Evolutionary conservation across 2,797 vertebrate genomes (phyloP), one percentile per base, ranked within the genome.

Genomic region (Toxotes lorentzi): DNA sequence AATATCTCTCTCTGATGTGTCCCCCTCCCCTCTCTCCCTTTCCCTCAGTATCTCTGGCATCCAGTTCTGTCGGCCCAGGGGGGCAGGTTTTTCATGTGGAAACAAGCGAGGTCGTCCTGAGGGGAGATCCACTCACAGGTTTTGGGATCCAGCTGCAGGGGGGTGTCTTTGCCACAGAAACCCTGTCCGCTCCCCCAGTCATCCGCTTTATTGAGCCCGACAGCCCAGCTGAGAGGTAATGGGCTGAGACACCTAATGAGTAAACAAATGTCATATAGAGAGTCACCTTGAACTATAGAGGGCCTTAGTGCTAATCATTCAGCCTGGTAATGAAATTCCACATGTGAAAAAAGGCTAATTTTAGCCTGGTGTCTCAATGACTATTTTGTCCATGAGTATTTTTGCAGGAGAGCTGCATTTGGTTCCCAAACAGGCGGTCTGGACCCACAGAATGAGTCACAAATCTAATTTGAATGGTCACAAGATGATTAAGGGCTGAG

Each of bases 91-190:
- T 98, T 84, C 98, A 99, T 82, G 95, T 97, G 1, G 98, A 99
- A 94, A 97, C 93, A 0, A 97, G 96, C 2, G 97, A 99, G 89
- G 95, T 99, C 61, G 23, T 97, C 88, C 96, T 99, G 83, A 96
- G 96, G 82, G 98, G 98, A 62, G 97, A 99, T 82, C 97, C 97
- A 1, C 96, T 99, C 91, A 97, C 96, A 40, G 98, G 98, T 88
- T 99, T 99, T 5, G 98, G 98, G 91, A 95, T 99, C 77, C 98
- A 99, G 95, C 97, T 99, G 65, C 98, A 99, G 88, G 98, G 98
- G n/a, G 97, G 98, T 51, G 97, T 99, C 92, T 99, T 99, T 82
- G 97, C 98, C 86, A 99, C 97, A 0, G 98, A 99, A 92, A 97
- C 97, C 24, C 94, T 99, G 85, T 98, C 97, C 1, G 95, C 97